Percentiles rank a stretch among this genome's conserved stretches.
phyloP scores from a whole-genome alignment of 92 coral and sea anemone genomes.

The Epizoanthus rinbou region DNA sequence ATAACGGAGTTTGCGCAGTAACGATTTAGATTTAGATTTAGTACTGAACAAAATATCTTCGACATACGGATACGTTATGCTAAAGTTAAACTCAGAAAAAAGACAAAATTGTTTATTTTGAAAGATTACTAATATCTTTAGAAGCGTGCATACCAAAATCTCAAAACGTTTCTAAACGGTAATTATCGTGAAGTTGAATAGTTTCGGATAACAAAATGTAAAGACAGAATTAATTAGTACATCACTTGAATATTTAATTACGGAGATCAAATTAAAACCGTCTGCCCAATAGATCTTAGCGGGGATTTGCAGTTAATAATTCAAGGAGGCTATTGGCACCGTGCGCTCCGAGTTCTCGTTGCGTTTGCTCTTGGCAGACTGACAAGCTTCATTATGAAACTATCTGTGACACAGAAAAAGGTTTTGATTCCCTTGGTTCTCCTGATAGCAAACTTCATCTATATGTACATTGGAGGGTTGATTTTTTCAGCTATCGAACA shows the following conservation, averaged over 20 bases:
- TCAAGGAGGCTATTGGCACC: neutral
- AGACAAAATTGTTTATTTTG: too few species aligned
- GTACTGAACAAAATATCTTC: too few species aligned
- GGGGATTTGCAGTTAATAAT: neutral
- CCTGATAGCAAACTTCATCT: conserved; percentile 67
- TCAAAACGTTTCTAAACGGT: too few species aligned
- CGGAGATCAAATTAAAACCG: neutral
- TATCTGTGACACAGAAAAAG: conserved; percentile 68
- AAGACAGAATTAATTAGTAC: neutral
- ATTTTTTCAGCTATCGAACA: conserved; percentile 76
- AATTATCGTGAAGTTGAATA: neutral
- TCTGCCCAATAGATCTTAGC: neutral
- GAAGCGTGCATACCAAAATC: too few species aligned
- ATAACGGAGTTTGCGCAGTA: too few species aligned
- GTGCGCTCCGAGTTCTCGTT: neutral
- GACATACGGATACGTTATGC: too few species aligned
- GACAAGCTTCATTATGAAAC: conserved; percentile 51
- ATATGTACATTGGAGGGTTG: conserved; percentile 77
- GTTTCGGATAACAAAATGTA: neutral
- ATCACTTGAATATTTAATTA: neutral
- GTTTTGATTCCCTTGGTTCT: conserved; percentile 64
- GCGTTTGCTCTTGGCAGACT: neutral
- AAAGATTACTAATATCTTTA: too few species aligned
- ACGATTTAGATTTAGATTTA: too few species aligned
- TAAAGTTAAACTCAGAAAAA: too few species aligned